phyloP scores from a whole-genome alignment of 2,888 invertebrate genomes.

The Geotrupes spiniger region DNA sequence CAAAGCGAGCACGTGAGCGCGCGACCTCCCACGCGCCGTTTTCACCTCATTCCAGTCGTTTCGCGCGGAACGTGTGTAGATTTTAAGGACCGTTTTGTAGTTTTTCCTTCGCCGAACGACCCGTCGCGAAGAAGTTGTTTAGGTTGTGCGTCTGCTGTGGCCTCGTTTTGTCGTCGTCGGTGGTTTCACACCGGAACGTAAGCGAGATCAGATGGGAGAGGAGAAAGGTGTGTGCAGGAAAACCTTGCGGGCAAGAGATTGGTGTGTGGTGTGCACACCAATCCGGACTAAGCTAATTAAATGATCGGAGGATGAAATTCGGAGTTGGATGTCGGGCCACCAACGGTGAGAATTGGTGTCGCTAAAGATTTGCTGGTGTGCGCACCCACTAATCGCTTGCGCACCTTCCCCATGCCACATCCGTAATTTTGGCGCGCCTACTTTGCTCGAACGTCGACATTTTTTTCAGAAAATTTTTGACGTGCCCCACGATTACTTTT shows the following conservation, averaged over 20 bases:
- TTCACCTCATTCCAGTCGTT: conserved; percentile 1
- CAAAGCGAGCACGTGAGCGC: conserved; percentile 42
- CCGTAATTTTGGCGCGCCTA: too few relatives aligned
- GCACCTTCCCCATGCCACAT: conserved; percentile 20
- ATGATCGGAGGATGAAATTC: neutral
- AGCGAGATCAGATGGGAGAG: too few relatives aligned
- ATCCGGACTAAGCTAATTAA: conserved; percentile 21
- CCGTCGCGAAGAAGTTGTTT: conserved; percentile 1
- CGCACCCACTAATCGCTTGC: conserved; percentile 46
- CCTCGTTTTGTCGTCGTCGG: conserved; percentile 1
- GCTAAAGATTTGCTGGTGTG: conserved; percentile 40
- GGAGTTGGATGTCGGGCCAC: neutral
- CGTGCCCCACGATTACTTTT: too few relatives aligned
- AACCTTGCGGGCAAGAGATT: conserved; percentile 31
- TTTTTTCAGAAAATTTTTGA: too few relatives aligned
- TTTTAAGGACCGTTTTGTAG: conserved; percentile 1
- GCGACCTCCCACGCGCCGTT: too few relatives aligned
- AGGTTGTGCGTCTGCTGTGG: neutral
- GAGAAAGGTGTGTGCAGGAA: neutral
- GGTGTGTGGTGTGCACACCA: conserved; percentile 42
- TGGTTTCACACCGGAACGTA: too few relatives aligned
- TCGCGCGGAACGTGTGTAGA: neutral
- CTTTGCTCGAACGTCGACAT: too few relatives aligned
- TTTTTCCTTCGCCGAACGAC: neutral
- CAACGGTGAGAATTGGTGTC: conserved; percentile 15